Evolutionary conservation across 2,797 vertebrate species (phyloP), one percentile per base, ranked within the genome.

Genomic region (Argentina silus): DNA sequence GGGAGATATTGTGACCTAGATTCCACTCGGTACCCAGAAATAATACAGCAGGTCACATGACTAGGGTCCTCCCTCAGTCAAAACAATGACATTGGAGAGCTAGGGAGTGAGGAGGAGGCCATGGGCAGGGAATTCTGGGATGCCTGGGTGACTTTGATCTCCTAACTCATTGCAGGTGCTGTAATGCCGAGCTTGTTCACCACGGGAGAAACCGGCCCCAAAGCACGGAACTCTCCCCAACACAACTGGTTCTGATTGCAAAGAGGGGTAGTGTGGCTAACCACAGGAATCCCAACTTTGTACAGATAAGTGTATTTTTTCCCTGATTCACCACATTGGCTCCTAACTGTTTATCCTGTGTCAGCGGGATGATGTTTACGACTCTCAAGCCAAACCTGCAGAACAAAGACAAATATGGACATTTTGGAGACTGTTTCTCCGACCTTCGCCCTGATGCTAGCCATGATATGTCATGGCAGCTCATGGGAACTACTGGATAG

Each of bases 1-100:
- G 75, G 62, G 64, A 79, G 70, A 70, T 70, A 61, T 57, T 15
- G 67, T 88, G 89, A 89, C 89, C 87, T 86, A 89, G 56, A 88
- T 90, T 72, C 82, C 70, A 70, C 60, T 64, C 44, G 73, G 74
- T 70, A 61, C 57, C 19, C 79, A 80, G 72, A 82, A 73, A 84
- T 72, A 84, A 83, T 77, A 80, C 70, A 73, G 70, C 71, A 45
- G 73, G 67, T 81, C 83, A 87, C 62, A 76, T 88, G 83, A 88
- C 61, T 47, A 1, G 19, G 1, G 42, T 69, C 21, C 50, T 47
- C 36, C 56, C 76, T 82, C 70, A 79, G 81, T 84, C 83, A 87
- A 78, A 89, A 88, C 86, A 86, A 79, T 78, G 85, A 73, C 73
- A 76, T 66, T 0, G 8, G 74, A 76, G 76, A 42, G 36, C 10